Conservation (phyloP, 2,797 vertebrate genomes). For the Anabas testudineus region DNA sequence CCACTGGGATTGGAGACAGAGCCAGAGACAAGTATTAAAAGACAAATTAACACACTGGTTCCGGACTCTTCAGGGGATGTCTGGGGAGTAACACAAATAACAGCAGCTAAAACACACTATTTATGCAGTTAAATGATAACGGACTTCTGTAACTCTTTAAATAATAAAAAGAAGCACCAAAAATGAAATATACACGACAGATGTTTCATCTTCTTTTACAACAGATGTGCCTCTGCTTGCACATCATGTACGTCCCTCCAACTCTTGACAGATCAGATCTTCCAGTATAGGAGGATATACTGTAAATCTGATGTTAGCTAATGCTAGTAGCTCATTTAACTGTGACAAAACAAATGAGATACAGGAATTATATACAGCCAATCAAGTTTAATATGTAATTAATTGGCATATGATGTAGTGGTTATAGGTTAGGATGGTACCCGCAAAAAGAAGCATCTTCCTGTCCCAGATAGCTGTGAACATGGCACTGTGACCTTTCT, state of each 20-base stretch:
- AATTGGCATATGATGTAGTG: slow-evolving; percentile 4
- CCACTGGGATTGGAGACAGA: no score
- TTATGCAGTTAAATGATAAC: neutral
- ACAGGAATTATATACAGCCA: slow-evolving; percentile 24
- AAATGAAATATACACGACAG: neutral
- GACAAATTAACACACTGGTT: neutral
- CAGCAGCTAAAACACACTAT: no score
- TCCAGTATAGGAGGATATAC: neutral
- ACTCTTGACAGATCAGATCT: neutral
- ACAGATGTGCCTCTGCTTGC: no score
- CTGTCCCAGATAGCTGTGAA: neutral
- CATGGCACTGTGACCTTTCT: neutral
- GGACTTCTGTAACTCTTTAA: no score
- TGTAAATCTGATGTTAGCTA: neutral
- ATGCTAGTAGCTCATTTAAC: neutral
- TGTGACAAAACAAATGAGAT: slow-evolving; percentile 5
- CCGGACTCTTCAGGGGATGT: neutral
- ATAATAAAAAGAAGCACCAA: no score
- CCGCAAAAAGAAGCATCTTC: slow-evolving; percentile 42
- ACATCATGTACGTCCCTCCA: neutral
- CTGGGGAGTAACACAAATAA: no score
- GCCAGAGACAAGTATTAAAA: no score
- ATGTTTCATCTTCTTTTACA: slow-evolving; percentile 1
- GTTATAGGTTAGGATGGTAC: slow-evolving; percentile 29
- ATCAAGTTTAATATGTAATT: slow-evolving; percentile 24